Base-by-base conservation (phyloP, 2,113 vertebrate genomes). In the Psettodes erumei region DNA sequence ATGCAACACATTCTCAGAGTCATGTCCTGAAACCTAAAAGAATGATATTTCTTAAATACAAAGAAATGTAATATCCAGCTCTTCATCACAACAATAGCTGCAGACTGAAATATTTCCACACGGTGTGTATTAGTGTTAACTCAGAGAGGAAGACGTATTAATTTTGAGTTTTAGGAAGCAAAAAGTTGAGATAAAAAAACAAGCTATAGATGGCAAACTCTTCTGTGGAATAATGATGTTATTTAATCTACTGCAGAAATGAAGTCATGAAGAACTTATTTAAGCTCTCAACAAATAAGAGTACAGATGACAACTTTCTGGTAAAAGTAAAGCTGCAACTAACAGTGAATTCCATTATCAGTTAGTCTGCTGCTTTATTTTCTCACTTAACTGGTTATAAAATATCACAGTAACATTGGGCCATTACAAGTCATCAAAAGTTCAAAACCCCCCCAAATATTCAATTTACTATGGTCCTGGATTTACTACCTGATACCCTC, bases 61-160 rank as follows among this genome's bases (percentile, higher is more conserved):
- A 48, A 33, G 21, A 61, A 58, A 80, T 55, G 2, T 11, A 67
- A 77, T 59, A 47, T 76, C n/a, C 21, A 48, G 23, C 40, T 63
- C 7, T 23, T 54, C 21, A 15, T 58, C 55, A 28, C 32, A 40
- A 30, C 45, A 54, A 35, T 47, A 63, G 69, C 70, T 75, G 50
- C 61, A 77, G 58, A 55, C 43, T 38, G 58, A 71, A 62, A 67
- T 70, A 35, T 74, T 67, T 73, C 38, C 25, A 30, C 21, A 11
- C 8, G n/a, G n/a, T 4, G 4, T n/a, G 23, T 15, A 30, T 70
- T 16, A 48, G 9, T 28, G 62, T 75, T 67, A 38, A 81, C 77
- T 55, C 0, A 32, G n/a, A 40, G 9, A 61, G 27, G 25, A 21
- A 30, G 45, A 38, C 30, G 27, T 35, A 0, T 42, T 45, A 18